phyloP scores from a whole-genome alignment of 2,888 invertebrate genomes.

The Dendrolimus houi region DNA sequence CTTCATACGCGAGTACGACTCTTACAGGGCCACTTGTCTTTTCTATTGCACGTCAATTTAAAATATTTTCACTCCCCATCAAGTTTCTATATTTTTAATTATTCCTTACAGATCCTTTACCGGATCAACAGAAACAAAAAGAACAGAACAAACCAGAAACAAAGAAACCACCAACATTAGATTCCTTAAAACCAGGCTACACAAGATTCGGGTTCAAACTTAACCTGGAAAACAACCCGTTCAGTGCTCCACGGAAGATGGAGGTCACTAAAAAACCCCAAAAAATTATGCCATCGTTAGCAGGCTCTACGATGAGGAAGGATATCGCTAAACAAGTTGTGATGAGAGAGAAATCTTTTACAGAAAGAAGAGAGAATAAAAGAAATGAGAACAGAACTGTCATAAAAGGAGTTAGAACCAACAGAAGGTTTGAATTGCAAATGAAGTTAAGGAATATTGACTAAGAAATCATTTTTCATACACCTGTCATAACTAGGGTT shows the following conservation, averaged over 20 bases:
- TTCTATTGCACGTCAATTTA: no score
- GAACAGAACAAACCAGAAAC: slow-evolving; percentile 16
- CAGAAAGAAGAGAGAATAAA: slow-evolving; percentile 36
- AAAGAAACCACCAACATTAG: slow-evolving; percentile 19
- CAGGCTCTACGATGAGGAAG: slow-evolving; percentile 29
- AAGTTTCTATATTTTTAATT: no score
- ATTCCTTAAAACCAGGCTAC: slow-evolving; percentile 40
- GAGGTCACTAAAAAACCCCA: background rate
- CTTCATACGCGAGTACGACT: no score
- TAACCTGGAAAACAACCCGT: slow-evolving; percentile 54
- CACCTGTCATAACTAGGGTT: background rate
- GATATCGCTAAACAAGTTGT: slow-evolving; percentile 44
- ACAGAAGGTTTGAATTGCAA: slow-evolving; percentile 82
- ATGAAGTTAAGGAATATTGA: slow-evolving; percentile 79
- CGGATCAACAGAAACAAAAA: slow-evolving; percentile 8
- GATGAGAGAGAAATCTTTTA: slow-evolving; percentile 53
- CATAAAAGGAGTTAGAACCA: slow-evolving; percentile 82
- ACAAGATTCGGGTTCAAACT: slow-evolving; percentile 71
- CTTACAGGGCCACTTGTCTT: no score
- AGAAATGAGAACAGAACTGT: slow-evolving; percentile 60
- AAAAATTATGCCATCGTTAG: slow-evolving; percentile 29
- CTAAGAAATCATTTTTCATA: slow-evolving; percentile 6
- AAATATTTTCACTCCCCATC: no score
- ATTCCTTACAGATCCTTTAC: no score
- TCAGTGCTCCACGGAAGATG: slow-evolving; percentile 36